phyloP scores from a whole-genome alignment of 2,113 vertebrate species.

The Nesoenas mayeri region DNA sequence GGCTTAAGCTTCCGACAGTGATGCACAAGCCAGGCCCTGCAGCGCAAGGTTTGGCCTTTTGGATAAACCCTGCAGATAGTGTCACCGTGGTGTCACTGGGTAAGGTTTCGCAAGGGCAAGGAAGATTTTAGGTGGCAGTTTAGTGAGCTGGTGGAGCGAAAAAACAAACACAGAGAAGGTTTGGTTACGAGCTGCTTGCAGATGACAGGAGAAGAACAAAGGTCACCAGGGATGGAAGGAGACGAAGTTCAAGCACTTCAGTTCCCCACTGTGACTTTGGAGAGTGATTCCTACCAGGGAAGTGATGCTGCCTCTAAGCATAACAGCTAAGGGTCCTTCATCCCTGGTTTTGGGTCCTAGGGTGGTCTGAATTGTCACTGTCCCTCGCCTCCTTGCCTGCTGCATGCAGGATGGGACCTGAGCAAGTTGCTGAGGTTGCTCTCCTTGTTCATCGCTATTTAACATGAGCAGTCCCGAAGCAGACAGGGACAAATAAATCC shows the following conservation, averaged over 20 bases:
- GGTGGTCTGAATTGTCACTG: neutral
- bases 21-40: neutral
- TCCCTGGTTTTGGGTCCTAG: neutral
- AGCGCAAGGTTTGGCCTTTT: neutral
- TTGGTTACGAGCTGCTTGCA: accelerated
- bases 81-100: neutral
- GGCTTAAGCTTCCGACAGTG: neutral
- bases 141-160: neutral
- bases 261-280: accelerated
- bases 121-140: neutral
- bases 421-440: neutral
- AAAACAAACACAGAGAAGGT: neutral
- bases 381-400: neutral
- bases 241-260: accelerated
- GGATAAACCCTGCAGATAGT: neutral
- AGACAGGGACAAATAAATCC: neutral
- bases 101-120: neutral
- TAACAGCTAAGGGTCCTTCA: neutral
- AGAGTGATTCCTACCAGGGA: neutral
- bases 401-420: neutral
- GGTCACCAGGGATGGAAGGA: neutral
- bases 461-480: neutral
- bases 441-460: accelerated
- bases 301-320: neutral
- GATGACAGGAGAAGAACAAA: neutral